Evolutionary conservation across 1,140 invertebrate genomes (phyloP).

Genomic region (Rhagoletis zephyria): DNA sequence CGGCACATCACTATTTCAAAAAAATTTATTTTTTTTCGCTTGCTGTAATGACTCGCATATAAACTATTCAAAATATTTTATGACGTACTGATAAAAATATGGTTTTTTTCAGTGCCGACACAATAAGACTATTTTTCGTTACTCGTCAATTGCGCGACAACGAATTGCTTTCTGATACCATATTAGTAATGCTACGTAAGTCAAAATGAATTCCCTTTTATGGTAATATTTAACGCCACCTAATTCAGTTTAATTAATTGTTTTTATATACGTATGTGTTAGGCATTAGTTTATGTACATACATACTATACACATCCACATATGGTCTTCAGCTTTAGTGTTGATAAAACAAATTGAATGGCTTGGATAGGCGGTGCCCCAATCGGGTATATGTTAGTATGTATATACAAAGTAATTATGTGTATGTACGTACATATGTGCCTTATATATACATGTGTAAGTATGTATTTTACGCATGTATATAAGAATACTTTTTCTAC

Average conservation of each 20-base stretch:
- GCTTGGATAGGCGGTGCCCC: neutral
- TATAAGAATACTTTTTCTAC: neutral
- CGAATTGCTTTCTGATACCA: slow-evolving; percentile 23
- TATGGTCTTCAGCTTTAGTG: neutral
- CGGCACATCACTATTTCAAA: no score
- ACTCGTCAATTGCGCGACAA: neutral
- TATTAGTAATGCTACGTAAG: slow-evolving; percentile 9
- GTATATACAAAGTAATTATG: neutral
- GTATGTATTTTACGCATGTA: neutral
- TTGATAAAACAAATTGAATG: slow-evolving; percentile 9
- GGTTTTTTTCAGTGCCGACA: neutral
- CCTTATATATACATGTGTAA: neutral
- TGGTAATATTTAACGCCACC: neutral
- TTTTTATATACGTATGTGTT: no score
- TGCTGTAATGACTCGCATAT: neutral
- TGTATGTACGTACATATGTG: neutral
- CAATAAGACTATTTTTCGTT: neutral
- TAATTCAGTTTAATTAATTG: neutral
- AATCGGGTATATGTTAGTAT: neutral
- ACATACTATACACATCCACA: neutral
- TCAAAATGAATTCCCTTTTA: slow-evolving; percentile 32
- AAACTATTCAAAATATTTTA: neutral
- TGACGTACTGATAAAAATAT: slow-evolving; percentile 34
- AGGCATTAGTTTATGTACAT: neutral
- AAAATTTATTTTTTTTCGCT: neutral